Conservation (phyloP, 2,113 vertebrate species). For the Tympanuchus pallidicinctus region DNA sequence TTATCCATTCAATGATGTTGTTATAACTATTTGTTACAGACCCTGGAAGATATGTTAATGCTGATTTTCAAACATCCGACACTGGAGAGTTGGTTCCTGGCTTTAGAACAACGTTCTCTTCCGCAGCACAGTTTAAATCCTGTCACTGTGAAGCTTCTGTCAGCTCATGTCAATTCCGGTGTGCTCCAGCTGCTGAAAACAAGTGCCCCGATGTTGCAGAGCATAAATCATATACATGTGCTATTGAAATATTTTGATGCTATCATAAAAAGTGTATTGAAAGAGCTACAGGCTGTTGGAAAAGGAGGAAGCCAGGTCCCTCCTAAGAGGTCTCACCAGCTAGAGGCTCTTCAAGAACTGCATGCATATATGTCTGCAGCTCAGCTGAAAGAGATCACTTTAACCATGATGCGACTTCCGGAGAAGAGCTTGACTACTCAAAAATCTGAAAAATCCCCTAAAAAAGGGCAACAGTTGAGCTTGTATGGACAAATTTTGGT, state of each 20-base stretch:
- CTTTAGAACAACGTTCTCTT: conserved; percentile 80
- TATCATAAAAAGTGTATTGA: conserved; percentile 76
- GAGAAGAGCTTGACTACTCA: conserved; percentile 72
- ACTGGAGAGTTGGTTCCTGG: conserved; percentile 91
- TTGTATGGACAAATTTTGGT: conserved; percentile 82
- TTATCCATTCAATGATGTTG: background rate
- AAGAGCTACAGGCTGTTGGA: conserved; percentile 73
- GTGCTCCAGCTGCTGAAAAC: conserved; percentile 80
- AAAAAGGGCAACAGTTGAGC: conserved; percentile 72
- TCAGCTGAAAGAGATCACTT: conserved; percentile 79
- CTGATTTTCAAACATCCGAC: conserved; percentile 87
- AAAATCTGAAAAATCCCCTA: background rate
- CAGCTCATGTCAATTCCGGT: conserved; percentile 75
- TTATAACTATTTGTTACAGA: conserved; percentile 75
- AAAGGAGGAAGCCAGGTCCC: background rate
- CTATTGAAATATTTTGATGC: conserved; percentile 78
- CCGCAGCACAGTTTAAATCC: conserved; percentile 86
- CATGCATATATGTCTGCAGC: conserved; percentile 79
- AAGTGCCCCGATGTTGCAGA: conserved; percentile 68
- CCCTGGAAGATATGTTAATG: conserved; percentile 74
- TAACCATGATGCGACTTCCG: conserved; percentile 84
- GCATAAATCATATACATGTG: conserved; percentile 62
- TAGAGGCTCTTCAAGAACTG: conserved; percentile 84
- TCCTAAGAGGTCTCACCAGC: conserved; percentile 64
- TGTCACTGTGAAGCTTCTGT: conserved; percentile 81